Evolutionary conservation across 2,888 invertebrate genomes (phyloP).

Genomic region (Microchrysa polita): DNA sequence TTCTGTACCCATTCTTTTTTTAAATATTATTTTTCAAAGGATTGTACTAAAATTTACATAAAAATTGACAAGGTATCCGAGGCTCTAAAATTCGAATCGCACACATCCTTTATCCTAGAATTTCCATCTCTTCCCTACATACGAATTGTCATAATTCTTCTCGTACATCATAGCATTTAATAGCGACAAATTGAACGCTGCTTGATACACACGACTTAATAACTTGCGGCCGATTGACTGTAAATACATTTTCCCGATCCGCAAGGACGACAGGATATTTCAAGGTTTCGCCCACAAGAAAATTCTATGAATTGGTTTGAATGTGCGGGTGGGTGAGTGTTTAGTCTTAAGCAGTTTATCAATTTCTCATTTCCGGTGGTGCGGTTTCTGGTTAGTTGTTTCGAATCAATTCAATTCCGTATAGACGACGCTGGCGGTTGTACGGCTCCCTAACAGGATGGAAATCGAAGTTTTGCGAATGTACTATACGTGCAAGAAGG

Average conservation of each 20-base stretch:
- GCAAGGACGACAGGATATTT: slow-evolving; percentile 9
- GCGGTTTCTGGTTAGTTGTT: slow-evolving; percentile 40
- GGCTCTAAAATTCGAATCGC: too few relatives aligned
- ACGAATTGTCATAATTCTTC: background rate
- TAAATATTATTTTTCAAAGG: too few relatives aligned
- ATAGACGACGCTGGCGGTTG: too few relatives aligned
- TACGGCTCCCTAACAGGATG: too few relatives aligned
- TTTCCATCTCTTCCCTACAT: background rate
- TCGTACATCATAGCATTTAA: slow-evolving; percentile 54
- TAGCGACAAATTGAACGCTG: slow-evolving; percentile 65
- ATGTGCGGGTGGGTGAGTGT: slow-evolving; percentile 36
- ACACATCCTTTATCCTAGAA: too few relatives aligned
- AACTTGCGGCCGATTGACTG: slow-evolving; percentile 51
- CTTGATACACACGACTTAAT: slow-evolving; percentile 61
- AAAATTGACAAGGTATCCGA: too few relatives aligned
- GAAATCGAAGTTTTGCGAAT: too few relatives aligned
- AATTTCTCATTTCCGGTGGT: slow-evolving; percentile 46
- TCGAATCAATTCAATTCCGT: slow-evolving; percentile 44
- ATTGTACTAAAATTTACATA: too few relatives aligned
- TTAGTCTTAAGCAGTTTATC: slow-evolving; percentile 45
- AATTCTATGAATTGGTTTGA: background rate
- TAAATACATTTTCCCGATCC: slow-evolving; percentile 18
- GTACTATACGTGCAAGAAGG: too few relatives aligned
- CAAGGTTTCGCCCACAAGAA: background rate
- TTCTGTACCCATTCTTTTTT: too few relatives aligned